A percentile compares a stretch with the other conserved stretches of the same genome.
These are phyloP conservation scores for Conus canariensis DNA, from an alignment of 2,888 invertebrate species.

Conservation along the genomic window DNA sequence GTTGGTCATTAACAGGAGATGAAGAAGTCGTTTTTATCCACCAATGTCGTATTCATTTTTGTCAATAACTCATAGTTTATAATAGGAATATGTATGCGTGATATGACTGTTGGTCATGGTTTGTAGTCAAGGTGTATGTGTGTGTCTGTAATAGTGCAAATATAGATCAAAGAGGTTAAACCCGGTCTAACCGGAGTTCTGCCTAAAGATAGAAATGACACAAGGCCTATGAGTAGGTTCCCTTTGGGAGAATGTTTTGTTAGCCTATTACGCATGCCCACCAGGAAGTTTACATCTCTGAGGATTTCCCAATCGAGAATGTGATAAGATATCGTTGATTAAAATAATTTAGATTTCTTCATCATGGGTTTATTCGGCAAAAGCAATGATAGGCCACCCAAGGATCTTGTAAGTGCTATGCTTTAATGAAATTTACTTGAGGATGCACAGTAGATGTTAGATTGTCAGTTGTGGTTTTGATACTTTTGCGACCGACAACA, in stretches of 20 bases:
- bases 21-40: too few relatives aligned
- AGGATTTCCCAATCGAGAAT: conserved; percentile 39
- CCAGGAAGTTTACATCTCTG: conserved; percentile 43
- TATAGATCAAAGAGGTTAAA: too few relatives aligned
- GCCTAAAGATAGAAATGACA: too few relatives aligned
- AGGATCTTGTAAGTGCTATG: conserved; percentile 31
- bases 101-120: too few relatives aligned
- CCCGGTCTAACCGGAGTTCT: too few relatives aligned
- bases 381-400: conserved; percentile 34
- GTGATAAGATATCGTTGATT: neutral
- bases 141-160: too few relatives aligned
- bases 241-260: neutral
- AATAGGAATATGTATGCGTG: too few relatives aligned
- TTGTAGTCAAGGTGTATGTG: too few relatives aligned
- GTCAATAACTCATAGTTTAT: too few relatives aligned
- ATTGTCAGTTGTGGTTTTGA: neutral
- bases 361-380: conserved; percentile 42
- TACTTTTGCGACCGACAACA: neutral
- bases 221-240: neutral
- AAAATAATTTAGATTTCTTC: neutral
- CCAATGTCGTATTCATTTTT: too few relatives aligned
- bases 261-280: conserved; percentile 35
- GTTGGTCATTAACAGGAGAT: too few relatives aligned
- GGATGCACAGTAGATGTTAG: neutral
- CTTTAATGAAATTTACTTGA: neutral